Percentiles rank a stretch among this genome's conserved stretches.
Evolutionary conservation across 2,113 vertebrate species (phyloP).

Genomic region (Nestor notabilis): DNA sequence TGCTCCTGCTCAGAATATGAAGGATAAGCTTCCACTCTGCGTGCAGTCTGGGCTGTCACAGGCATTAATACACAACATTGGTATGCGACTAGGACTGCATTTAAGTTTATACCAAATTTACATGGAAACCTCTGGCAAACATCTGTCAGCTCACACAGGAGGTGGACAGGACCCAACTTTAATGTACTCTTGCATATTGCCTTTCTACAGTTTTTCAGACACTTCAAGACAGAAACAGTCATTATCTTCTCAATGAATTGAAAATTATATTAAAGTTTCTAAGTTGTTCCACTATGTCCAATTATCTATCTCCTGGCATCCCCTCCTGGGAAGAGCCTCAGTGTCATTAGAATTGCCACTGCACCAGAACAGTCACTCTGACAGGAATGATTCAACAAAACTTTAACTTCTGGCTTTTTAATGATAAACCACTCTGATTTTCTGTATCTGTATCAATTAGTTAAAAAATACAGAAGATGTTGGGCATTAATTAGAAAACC

Average conservation of each 20-base stretch:
- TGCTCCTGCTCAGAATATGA: background rate
- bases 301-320: background rate
- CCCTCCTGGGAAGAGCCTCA: background rate
- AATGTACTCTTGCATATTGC: background rate
- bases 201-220: background rate
- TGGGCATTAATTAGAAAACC: background rate
- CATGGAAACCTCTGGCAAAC: background rate
- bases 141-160: background rate
- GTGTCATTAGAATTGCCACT: background rate
- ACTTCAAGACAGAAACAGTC: background rate
- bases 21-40: background rate
- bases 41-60: background rate
- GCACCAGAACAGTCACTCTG: background rate
- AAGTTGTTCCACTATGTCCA: background rate
- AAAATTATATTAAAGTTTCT: background rate
- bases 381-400: background rate
- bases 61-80: background rate
- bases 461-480: accelerated
- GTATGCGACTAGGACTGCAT: background rate
- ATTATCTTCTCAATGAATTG: background rate
- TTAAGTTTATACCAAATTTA: background rate
- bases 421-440: background rate
- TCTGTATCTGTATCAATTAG: background rate
- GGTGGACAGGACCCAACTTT: background rate
- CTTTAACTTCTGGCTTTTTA: background rate